Percentiles rank a stretch among this genome's conserved stretches.
Evolutionary conservation across 2,888 invertebrate genomes (phyloP).

Genomic region (Tridacna crocea): DNA sequence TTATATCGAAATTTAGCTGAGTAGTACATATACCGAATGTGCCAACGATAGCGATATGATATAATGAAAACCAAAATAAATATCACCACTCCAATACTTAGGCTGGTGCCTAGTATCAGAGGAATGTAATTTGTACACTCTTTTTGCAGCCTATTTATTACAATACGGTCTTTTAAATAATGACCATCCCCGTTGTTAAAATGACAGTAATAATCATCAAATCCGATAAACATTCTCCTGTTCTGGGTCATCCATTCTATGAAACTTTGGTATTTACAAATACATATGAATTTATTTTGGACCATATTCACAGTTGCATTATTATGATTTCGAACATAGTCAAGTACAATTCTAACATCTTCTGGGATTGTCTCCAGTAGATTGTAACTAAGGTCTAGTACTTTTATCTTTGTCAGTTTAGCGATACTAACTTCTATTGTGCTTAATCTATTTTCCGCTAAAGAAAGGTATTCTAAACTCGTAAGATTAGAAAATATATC

Average conservation of each 20-base stretch:
- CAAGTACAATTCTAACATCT: neutral
- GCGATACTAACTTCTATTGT: neutral
- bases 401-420: neutral
- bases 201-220: neutral
- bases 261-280: neutral
- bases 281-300: slow-evolving; percentile 7
- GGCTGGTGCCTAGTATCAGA: neutral
- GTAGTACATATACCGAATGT: slow-evolving; percentile 51
- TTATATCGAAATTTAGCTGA: slow-evolving; percentile 40
- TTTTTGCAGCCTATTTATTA: neutral
- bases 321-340: neutral
- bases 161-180: neutral
- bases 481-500: neutral
- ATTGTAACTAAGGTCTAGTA: neutral
- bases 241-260: slow-evolving; percentile 5
- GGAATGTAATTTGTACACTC: slow-evolving; percentile 3
- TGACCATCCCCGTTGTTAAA: neutral
- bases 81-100: neutral
- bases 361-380: neutral
- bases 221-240: neutral
- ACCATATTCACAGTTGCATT: neutral
- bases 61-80: neutral
- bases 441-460: slow-evolving; percentile 9
- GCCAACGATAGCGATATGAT: slow-evolving; percentile 46
- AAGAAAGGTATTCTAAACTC: neutral